Percentiles rank a stretch among this genome's conserved stretches.
phyloP scores from a whole-genome alignment of 35 echinoderm and acorn worm genomes.

The Holothuria glaberrima region DNA sequence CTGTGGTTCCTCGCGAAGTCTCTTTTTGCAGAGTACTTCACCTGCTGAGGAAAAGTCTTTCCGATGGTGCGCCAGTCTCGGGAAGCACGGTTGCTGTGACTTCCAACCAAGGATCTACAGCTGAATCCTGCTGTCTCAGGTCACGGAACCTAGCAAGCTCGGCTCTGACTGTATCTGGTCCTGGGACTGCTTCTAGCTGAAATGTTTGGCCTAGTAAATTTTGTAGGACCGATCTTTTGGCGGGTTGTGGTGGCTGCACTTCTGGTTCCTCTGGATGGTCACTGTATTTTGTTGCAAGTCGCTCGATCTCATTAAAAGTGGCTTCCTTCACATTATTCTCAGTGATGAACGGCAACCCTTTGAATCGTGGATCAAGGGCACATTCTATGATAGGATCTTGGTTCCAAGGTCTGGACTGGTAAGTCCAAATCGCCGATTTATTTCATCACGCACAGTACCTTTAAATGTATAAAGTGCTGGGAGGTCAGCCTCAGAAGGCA shows the following conservation, averaged over 20 bases:
- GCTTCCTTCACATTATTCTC: slow-evolving; percentile 14
- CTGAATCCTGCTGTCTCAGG: neutral
- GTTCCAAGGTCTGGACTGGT: neutral
- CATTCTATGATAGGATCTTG: neutral
- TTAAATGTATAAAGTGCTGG: neutral
- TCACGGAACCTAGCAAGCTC: neutral
- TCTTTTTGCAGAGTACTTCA: slow-evolving; percentile 31
- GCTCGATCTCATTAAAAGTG: neutral
- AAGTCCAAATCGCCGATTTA: slow-evolving; percentile 2
- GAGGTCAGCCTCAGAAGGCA: neutral
- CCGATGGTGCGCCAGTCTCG: slow-evolving; percentile 1
- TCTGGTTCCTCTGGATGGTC: neutral
- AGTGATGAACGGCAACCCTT: neutral
- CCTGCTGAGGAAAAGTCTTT: slow-evolving; percentile 40
- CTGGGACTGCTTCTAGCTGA: neutral
- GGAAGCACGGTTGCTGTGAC: neutral
- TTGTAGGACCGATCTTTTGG: neutral
- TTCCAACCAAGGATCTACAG: slow-evolving; percentile 23
- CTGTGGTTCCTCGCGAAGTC: neutral
- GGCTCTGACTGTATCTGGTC: neutral
- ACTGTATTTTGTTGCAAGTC: neutral
- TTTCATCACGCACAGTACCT: neutral
- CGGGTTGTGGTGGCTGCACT: neutral
- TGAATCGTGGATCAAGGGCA: slow-evolving; percentile 35
- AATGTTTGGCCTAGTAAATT: slow-evolving; percentile 1